Conservation (phyloP, 2,888 invertebrate species). For the Argyra leucocephala region DNA sequence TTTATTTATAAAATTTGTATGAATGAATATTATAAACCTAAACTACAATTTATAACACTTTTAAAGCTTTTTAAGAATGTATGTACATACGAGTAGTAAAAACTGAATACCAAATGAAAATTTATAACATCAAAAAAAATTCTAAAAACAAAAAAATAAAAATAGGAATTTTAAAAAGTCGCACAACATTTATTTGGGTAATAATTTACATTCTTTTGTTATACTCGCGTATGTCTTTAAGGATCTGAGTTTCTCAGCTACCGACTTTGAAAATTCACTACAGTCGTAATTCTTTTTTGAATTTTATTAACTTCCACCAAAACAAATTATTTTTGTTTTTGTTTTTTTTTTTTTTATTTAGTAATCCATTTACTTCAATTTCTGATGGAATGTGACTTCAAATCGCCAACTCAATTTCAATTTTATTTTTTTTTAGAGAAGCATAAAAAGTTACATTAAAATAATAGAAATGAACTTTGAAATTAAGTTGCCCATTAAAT, state of each 20-base stretch:
- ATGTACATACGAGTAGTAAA: too few relatives aligned
- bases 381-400: too few relatives aligned
- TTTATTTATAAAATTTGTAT: too few relatives aligned
- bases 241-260: background rate
- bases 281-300: constrained; percentile 3
- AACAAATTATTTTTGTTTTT: background rate
- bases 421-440: too few relatives aligned
- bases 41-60: too few relatives aligned
- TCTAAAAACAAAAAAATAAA: background rate
- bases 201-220: background rate
- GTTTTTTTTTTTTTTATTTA: too few relatives aligned
- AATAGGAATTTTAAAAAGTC: background rate
- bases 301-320: background rate
- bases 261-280: background rate
- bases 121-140: background rate
- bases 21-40: too few relatives aligned
- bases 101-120: background rate
- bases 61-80: too few relatives aligned
- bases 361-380: too few relatives aligned
- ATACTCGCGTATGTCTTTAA: background rate
- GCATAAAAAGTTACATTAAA: background rate
- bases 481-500: background rate
- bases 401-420: too few relatives aligned
- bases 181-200: background rate
- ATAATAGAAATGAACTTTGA: background rate